Evolutionary conservation across 2,797 vertebrate species (phyloP), one percentile per base, ranked within the genome.

Genomic region (Oreochromis grahami): DNA sequence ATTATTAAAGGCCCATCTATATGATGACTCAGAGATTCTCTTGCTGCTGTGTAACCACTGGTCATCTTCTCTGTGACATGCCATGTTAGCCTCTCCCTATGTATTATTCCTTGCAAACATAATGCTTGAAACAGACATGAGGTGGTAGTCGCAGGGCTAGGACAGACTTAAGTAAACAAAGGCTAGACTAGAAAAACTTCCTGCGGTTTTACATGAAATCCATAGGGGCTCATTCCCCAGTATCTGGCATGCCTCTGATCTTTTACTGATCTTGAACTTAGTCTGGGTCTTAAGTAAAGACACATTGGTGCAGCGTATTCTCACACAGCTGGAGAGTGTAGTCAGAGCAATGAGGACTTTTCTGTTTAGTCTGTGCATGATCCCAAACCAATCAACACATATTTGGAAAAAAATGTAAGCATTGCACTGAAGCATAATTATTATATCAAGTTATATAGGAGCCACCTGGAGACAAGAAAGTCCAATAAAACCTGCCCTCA

Each of bases 201-300:
- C 78, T 84, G 86, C 76, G 80, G 86, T 78, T 94, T 92, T 52
- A 87, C 41, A 36, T 36, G 38, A 80, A 34, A 10, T 60, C 50
- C 19, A 14, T 7, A 5, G 63, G 72, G 24, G 17, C 7, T 55
- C 50, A 56, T 81, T 79, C 32, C 36, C 14, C 70, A 13, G 82
- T 4, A 34, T 32, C 58, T 55, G 34, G 79, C 51, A 41, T 41
- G 34, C 24, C 84, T 83, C 3, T 79, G 10, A 36, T 55, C 52
- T 91, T 82, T 88, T 24, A 82, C 63, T 77, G 77, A 68, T 45
- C 14, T 82, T 76, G 81, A 87, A 79, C 60, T 79, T 51, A 2
- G 77, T 32, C 48, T 11, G 6, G 19, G 32, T 70, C 19, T 34
- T 77, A 84, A 87, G 21, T 86, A 53, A 82, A 84, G 9, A 81